Evolutionary conservation across 2,797 vertebrate species (phyloP).

Genomic region (Phyllotis vaccarum): DNA sequence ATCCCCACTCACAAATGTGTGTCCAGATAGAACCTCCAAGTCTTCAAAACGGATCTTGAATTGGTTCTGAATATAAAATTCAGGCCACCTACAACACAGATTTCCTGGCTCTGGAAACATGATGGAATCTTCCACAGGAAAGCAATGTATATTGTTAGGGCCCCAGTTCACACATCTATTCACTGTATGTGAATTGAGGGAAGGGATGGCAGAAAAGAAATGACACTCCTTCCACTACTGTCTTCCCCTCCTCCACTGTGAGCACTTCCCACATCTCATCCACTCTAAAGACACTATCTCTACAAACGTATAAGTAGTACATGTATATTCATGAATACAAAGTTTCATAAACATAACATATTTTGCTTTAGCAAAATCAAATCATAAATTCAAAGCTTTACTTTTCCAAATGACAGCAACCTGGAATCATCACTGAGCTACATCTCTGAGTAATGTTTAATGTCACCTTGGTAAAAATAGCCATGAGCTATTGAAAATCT

Average conservation of each 20-base stretch:
- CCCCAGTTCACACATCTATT: neutral
- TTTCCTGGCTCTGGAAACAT: conserved; percentile 81
- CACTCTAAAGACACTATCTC: neutral
- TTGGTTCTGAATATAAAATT: conserved; percentile 83
- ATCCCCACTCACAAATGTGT: conserved; percentile 83
- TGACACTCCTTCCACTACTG: no score
- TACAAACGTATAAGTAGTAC: neutral
- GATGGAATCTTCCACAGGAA: conserved; percentile 78
- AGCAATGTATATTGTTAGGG: conserved; percentile 72
- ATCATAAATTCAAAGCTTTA: neutral
- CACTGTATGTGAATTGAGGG: neutral
- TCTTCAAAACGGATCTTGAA: conserved; percentile 74
- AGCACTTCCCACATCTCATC: neutral
- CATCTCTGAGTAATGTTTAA: neutral
- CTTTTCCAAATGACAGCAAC: neutral
- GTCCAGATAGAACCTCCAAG: conserved; percentile 77
- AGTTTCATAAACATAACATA: neutral
- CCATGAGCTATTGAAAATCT: neutral
- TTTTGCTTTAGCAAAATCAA: neutral
- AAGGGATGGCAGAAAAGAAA: neutral
- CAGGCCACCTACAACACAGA: conserved; percentile 79
- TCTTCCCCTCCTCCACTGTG: neutral
- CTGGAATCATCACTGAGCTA: neutral
- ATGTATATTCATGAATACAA: neutral
- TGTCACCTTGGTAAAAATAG: neutral